A percentile compares a stretch with the other conserved stretches of the same genome.
phyloP scores from a whole-genome alignment of 2,797 vertebrate genomes.

The Enteromius mattozi region DNA sequence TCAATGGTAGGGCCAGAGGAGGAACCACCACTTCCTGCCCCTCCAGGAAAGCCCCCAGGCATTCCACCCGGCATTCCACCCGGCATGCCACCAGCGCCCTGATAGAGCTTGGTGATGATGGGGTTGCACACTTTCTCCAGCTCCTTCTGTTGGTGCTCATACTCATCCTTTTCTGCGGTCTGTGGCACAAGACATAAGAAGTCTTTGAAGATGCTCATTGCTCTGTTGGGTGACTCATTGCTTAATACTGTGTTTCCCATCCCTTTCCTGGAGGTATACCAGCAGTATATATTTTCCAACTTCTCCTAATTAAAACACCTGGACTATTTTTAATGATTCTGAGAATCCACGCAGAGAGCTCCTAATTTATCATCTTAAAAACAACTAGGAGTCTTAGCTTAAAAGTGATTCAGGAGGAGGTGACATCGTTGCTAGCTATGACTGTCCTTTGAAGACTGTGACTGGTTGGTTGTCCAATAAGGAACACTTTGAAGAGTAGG shows the following conservation, averaged over 20 bases:
- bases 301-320: not conserved
- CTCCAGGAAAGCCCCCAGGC: conserved; percentile 71
- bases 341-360: no score
- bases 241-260: not conserved
- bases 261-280: not conserved
- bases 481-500: no score
- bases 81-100: conserved; percentile 73
- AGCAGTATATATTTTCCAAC: not conserved
- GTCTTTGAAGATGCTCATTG: not conserved
- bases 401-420: no score
- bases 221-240: not conserved
- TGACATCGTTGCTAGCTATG: no score
- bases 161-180: conserved; percentile 84
- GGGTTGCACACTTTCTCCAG: conserved; percentile 85
- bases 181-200: conserved; percentile 50
- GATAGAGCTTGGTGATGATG: conserved; percentile 81
- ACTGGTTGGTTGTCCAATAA: no score
- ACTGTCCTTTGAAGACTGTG: no score
- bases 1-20: conserved; percentile 83
- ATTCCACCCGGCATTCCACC: conserved; percentile 72
- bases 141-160: conserved; percentile 84
- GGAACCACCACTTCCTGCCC: conserved; percentile 68
- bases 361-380: no score
- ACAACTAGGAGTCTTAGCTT: no score
- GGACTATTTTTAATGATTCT: no score